Evolutionary conservation across 2,797 vertebrate genomes (phyloP), one percentile per base, ranked within the genome.

Genomic region (Bradypus variegatus): DNA sequence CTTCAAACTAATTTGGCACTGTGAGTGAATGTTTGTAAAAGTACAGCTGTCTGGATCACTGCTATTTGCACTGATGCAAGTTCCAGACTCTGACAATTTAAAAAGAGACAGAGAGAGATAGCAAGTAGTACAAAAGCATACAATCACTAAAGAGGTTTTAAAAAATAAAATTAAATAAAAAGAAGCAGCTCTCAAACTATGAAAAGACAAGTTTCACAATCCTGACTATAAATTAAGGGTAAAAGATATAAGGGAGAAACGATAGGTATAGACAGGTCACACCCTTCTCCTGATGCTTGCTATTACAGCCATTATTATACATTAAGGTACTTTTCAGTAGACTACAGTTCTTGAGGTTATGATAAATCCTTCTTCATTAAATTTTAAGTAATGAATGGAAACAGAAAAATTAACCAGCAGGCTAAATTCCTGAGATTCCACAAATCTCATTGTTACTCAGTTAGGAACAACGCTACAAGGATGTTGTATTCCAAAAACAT

Each of bases 1-100:
- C 77, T 84, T 85, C 33, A 93, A 69, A 76, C 53, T 92, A 76
- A 81, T 85, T 90, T 96, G 92, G 76, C 92, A 85, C 45, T 60
- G n/a, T 81, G 41, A 89, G 18, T 64, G 67, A 88, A 36, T 94
- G 60, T 83, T 69, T 93, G 60, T 48, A 91, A 85, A 93, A 48
- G 65, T 87, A 86, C 53, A 95, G 89, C 91, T 94, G 70, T 65
- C 83, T 95, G 85, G 31, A 48, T 81, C 85, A 69, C 11, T 87
- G 53, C n/a, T 90, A 4, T 60, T 8, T 19, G 38, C 58, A 84
- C 29, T 77, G 55, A 92, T 12, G 85, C 19, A 94, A 94, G 69
- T 77, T 88, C 15, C 72, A n/a, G 15, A 62, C 33, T 55, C 64
- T 77, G 45, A 58, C 10, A 36, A 87, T 60, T 36, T 69, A 29